Conservation (phyloP, 1,140 invertebrate genomes). For the Adelges cooleyi region DNA sequence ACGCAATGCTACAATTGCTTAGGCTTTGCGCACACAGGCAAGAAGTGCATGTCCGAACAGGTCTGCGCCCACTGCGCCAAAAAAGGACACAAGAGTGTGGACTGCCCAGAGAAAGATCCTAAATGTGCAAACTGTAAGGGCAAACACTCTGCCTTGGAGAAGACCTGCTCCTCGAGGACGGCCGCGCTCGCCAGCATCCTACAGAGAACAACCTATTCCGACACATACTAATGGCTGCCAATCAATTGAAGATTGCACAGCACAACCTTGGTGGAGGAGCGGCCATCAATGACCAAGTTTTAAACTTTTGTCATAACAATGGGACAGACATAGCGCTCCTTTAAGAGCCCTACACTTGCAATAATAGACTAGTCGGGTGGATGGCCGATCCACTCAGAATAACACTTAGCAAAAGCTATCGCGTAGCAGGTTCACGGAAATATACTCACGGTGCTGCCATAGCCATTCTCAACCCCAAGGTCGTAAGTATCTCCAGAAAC, state of each 20-base stretch:
- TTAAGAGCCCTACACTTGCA: not conserved
- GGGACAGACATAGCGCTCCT: not conserved
- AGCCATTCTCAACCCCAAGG: too few species aligned
- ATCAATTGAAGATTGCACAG: not conserved
- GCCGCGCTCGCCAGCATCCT: not conserved
- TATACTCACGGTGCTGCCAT: not conserved
- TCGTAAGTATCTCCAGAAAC: too few species aligned
- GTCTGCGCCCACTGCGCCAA: not conserved
- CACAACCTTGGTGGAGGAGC: not conserved
- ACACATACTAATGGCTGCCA: not conserved
- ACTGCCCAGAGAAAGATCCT: not conserved
- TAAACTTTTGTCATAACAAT: not conserved
- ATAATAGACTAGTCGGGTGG: not conserved
- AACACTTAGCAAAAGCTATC: not conserved
- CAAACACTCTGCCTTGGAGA: not conserved
- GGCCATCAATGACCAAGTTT: not conserved
- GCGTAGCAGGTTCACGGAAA: not conserved
- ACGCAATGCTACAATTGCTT: constrained; percentile 31
- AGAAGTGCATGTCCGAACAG: not conserved
- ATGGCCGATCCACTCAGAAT: not conserved
- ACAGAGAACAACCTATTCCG: not conserved
- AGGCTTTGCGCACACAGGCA: constrained; percentile 21
- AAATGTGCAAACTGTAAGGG: not conserved
- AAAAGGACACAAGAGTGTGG: not conserved
- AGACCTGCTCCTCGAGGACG: not conserved